Evolutionary conservation across 2,888 invertebrate species (phyloP), one percentile per base, ranked within the genome.

Genomic region (Spodoptera exigua): DNA sequence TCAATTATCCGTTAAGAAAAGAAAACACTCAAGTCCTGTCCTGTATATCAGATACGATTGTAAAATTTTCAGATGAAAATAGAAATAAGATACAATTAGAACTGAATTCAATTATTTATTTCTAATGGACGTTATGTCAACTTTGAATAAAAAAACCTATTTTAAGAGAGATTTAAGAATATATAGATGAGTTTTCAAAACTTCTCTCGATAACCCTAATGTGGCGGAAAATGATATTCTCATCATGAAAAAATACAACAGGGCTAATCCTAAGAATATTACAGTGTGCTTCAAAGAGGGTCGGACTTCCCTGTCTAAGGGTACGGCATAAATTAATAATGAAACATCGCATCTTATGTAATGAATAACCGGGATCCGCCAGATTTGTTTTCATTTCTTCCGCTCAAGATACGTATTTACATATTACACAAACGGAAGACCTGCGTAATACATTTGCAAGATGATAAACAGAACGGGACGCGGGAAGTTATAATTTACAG

Each of bases 381-480:
- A 80, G 81, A 86, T 86, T 84, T 85, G 81, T 82, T 85, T 87
- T 85, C 86, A 88, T 90, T 86, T 80, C 83, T 88, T 87, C 86
- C 86, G 84, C 83, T 83, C 80, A 79, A 82, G 76, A 72, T 81
- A 78, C 73, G 74, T 88, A 87, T 90, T 89, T 89, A 87, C 89
- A 89, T 89, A 88, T 84, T 84, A 86, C 79, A 83, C 82, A 84
- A 84, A 80, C 84, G 85, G 86, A 89, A 88, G 82, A 79, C 80
- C 81, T 85, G 74, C 81, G 81, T 83, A 85, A 89, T 89, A 89
- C 82, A 87, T 90, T 89, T 88, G 79, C 82, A 83, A 86, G 84
- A 89, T 89, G 87, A 91, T 89, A 89, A 89, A 89, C 87, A 86
- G 84, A 87, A 86, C 84, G 82, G 81, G 79, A 84, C 74, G 80